Percentiles rank a stretch among this genome's conserved stretches.
Conservation (phyloP, 2,113 vertebrate species). For the Aegithalos caudatus region DNA sequence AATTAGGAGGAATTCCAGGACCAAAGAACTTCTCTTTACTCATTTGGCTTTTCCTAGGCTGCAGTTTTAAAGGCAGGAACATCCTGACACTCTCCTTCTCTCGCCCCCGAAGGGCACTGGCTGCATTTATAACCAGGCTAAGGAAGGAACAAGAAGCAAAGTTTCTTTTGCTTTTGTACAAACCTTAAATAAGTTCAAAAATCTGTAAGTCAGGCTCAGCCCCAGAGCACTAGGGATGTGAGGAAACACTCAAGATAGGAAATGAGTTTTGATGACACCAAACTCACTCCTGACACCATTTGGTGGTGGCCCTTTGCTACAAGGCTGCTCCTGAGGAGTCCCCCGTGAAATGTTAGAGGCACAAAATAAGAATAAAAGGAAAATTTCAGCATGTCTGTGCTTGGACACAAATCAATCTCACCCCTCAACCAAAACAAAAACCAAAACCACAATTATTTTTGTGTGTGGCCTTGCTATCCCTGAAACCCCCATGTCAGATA, state of each 20-base stretch:
- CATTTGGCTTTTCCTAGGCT: neutral
- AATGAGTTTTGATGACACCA: too few species aligned
- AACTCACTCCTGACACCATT: neutral
- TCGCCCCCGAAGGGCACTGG: neutral
- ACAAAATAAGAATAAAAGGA: neutral
- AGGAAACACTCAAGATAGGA: neutral
- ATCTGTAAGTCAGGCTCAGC: neutral
- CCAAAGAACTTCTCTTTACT: neutral
- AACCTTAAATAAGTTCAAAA: neutral
- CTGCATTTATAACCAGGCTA: neutral
- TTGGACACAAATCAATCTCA: neutral
- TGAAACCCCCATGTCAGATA: neutral
- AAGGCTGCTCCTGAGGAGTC: neutral
- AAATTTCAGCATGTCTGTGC: neutral
- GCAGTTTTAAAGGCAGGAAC: neutral
- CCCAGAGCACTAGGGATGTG: neutral
- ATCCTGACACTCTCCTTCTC: neutral
- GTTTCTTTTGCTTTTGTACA: neutral
- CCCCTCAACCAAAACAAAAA: too few species aligned
- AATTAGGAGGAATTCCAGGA: neutral
- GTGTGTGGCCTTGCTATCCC: fast-evolving
- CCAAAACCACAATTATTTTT: too few species aligned
- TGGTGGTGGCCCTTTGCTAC: neutral
- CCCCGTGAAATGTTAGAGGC: fast-evolving
- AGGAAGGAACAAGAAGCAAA: neutral